Conservation (phyloP, 2,888 invertebrate species). For the Dendrolimus houi region DNA sequence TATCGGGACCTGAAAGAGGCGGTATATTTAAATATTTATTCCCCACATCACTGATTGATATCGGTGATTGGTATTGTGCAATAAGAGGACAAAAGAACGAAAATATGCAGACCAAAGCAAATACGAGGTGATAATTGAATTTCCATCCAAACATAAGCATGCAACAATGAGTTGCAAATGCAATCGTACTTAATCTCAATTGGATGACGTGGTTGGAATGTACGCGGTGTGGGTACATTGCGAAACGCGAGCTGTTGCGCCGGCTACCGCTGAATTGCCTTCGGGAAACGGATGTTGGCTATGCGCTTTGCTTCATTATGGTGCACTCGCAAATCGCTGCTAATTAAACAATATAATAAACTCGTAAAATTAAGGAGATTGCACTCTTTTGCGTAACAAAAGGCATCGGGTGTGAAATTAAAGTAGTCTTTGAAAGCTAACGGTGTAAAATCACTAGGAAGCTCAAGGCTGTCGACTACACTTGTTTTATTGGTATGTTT, state of each 20-base stretch:
- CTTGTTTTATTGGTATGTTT: too few relatives aligned
- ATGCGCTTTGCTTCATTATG: constrained; percentile 9
- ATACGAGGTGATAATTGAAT: too few relatives aligned
- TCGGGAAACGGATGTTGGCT: constrained; percentile 50
- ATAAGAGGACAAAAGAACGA: too few relatives aligned
- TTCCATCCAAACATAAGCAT: too few relatives aligned
- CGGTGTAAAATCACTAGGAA: not conserved
- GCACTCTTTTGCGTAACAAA: constrained; percentile 26
- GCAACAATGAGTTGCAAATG: too few relatives aligned
- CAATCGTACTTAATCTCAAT: too few relatives aligned
- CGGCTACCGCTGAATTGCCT: constrained; percentile 17
- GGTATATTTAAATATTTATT: too few relatives aligned
- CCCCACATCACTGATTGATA: too few relatives aligned
- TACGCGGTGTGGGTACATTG: too few relatives aligned
- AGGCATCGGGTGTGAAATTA: constrained; percentile 30
- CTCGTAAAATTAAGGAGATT: constrained; percentile 27
- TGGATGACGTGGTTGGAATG: not conserved
- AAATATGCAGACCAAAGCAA: too few relatives aligned
- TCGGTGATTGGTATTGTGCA: too few relatives aligned
- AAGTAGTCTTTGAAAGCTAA: not conserved
- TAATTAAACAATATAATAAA: constrained; percentile 36
- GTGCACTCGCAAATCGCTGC: constrained; percentile 20
- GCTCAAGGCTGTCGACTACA: not conserved
- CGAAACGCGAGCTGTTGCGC: not conserved
- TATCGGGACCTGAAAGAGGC: too few relatives aligned